Evolutionary conservation across 2,113 vertebrate species (phyloP).

Genomic region (Spizaetus ornatus): DNA sequence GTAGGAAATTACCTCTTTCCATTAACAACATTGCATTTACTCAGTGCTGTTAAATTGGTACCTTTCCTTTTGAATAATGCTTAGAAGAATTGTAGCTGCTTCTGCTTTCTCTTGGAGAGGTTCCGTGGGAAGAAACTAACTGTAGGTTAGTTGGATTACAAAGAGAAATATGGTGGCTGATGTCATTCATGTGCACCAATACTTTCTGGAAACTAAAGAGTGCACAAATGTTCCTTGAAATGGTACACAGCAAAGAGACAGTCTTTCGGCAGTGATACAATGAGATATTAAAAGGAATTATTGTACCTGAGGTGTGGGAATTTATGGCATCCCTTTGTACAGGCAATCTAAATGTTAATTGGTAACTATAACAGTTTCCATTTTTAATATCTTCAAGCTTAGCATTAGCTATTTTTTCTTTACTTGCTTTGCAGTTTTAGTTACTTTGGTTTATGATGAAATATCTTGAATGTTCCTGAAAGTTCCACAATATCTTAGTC

Average conservation of each 20-base stretch:
- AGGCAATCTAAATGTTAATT: constrained; percentile 61
- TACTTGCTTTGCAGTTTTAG: neutral
- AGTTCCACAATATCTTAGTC: neutral
- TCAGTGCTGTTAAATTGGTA: neutral
- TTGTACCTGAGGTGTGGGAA: neutral
- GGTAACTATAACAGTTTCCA: neutral
- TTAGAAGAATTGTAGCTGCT: neutral
- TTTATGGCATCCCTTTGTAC: constrained; percentile 41
- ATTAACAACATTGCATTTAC: neutral
- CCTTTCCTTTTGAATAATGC: neutral
- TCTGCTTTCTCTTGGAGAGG: neutral
- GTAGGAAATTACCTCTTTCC: neutral
- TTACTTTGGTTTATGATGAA: constrained; percentile 21
- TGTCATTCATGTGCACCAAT: neutral
- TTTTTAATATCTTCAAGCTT: constrained; percentile 28
- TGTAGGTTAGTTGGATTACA: neutral
- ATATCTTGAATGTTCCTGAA: neutral
- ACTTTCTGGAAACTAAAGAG: neutral
- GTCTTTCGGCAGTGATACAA: neutral
- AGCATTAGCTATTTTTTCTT: neutral
- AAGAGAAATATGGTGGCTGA: neutral
- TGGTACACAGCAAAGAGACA: neutral
- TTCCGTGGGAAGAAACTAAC: neutral
- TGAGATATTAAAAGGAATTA: constrained; percentile 25
- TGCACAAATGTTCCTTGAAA: neutral